phyloP scores from a whole-genome alignment of 2,888 invertebrate species.

The Hoplodrina blanda region DNA sequence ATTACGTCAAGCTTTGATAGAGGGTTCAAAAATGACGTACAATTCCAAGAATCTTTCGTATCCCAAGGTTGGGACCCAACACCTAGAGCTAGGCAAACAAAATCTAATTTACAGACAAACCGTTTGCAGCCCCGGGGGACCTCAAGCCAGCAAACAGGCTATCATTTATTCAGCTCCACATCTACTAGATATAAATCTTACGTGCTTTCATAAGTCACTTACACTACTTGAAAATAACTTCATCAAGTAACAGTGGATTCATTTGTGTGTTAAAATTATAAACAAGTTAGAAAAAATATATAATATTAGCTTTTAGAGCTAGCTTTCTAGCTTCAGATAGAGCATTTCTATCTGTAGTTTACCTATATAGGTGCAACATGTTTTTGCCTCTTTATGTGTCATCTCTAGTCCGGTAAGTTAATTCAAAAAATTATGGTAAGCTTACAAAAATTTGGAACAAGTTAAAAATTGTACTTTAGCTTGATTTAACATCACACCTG shows the following conservation, averaged over 20 bases:
- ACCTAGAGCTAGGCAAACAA: conserved; percentile 48
- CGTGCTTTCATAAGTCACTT: conserved; percentile 52
- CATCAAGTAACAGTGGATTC: conserved; percentile 5
- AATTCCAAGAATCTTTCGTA: conserved; percentile 15
- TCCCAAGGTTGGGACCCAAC: not conserved
- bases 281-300: too few species aligned
- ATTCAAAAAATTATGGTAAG: too few species aligned
- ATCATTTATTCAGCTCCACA: conserved; percentile 69
- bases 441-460: too few species aligned
- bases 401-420: too few species aligned
- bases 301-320: too few species aligned
- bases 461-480: too few species aligned
- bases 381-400: too few species aligned
- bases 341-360: too few species aligned
- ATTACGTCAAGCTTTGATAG: not conserved
- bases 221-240: conserved; percentile 30
- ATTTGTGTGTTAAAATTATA: not conserved
- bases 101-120: conserved; percentile 68
- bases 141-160: conserved; percentile 55
- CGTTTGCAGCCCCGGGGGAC: conserved; percentile 50
- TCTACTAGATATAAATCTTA: conserved; percentile 65
- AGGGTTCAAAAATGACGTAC: conserved; percentile 5
- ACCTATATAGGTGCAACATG: too few species aligned
- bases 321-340: too few species aligned
- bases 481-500: too few species aligned